Evolutionary conservation across 2,888 invertebrate species (phyloP).

Genomic region (Phytoseiulus persimilis): DNA sequence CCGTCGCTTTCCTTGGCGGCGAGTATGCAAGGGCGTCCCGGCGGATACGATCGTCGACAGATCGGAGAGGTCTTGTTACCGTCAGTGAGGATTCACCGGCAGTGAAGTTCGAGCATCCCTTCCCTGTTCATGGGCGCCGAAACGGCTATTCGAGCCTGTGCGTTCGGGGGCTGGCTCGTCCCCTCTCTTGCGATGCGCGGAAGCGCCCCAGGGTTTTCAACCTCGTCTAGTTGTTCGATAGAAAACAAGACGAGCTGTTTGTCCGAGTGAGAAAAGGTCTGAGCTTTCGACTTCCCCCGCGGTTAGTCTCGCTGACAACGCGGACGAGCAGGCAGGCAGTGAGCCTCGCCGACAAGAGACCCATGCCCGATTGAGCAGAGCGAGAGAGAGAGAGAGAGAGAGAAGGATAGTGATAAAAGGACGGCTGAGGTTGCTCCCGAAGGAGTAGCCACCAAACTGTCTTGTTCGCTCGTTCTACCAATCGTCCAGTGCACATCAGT

Average conservation of each 20-base stretch:
- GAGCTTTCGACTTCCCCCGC: neutral
- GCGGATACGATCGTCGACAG: too few species aligned
- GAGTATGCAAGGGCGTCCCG: too few species aligned
- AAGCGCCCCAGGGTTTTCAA: neutral
- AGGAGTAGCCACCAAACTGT: neutral
- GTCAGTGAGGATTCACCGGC: too few species aligned
- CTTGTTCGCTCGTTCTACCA: neutral
- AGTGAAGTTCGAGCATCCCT: too few species aligned
- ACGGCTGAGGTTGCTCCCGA: neutral
- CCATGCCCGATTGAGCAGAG: neutral
- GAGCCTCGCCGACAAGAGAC: neutral
- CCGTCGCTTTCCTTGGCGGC: too few species aligned
- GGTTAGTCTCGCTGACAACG: too few species aligned
- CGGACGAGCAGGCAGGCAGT: neutral
- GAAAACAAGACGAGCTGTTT: neutral
- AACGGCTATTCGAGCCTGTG: neutral
- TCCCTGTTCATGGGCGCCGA: neutral
- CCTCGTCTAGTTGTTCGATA: neutral
- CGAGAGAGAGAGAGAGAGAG: too few species aligned
- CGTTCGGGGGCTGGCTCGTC: neutral
- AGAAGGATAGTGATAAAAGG: neutral
- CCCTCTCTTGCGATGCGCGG: neutral
- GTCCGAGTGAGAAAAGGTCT: neutral
- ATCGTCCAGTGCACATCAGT: neutral
- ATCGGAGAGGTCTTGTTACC: too few species aligned